Evolutionary conservation across 2,797 vertebrate species (phyloP), one percentile per base, ranked within the genome.

Genomic region (Halcyon chelicuti): DNA sequence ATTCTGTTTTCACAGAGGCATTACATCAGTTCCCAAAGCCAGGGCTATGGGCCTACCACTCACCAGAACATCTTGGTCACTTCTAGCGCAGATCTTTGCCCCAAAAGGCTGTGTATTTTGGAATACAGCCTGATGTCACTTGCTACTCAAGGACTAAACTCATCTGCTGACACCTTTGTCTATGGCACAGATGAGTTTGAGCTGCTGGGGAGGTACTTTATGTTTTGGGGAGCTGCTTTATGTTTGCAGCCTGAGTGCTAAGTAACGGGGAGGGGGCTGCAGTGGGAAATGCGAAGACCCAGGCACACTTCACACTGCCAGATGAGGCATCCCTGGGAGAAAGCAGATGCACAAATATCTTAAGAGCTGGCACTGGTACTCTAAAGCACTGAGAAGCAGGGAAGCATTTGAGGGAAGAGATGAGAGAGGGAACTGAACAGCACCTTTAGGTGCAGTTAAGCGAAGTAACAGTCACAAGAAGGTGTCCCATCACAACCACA

Each of bases 241-340:
- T 40, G 54, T 84, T 90, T 60, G 60, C 31, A 20, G 17, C 15
- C 7, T 46, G n/a, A 65, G 46, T 40, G 66, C 28, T 10, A 37
- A 75, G 22, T 46, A 42, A 19, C 61, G 5, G 52, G 40, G 68
- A 68, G 37, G 51, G 35, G 15, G 12, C 29, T 46, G 60, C 44
- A 22, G 23, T 3, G 1, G 71, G 81, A 63, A 72, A 33, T 31
- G 44, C 63, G 40, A 21, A n/a, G 29, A 52, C 57, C 33, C 66
- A 51, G 71, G 28, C 73, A n/a, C 26, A 29, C 12, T 35, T 1
- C 49, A 4, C 33, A 42, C 5, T 0, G 0, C 60, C 52, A 46
- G 35, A 33, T 6, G 5, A 29, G 49, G 88, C 62, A n/a, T 65
- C 83, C 66, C 39, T 65, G 42, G 46, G 82, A 92, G 58, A 74